Evolutionary conservation across 2,888 invertebrate species (phyloP).

Genomic region (Drosophila rubida): DNA sequence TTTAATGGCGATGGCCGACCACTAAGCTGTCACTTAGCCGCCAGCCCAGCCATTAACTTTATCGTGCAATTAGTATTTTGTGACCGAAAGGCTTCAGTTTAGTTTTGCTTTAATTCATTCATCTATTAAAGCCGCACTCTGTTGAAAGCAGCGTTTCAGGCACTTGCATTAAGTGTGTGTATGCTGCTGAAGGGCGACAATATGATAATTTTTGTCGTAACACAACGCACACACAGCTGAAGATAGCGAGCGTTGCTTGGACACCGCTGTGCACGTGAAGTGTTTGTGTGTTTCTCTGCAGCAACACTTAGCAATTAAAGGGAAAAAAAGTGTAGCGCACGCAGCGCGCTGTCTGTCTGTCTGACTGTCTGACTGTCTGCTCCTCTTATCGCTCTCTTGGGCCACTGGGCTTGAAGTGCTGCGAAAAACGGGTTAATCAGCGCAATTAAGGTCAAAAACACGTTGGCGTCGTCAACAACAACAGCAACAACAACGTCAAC

Average conservation of each 20-base stretch:
- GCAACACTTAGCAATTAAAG: slow-evolving; percentile 15
- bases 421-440: slow-evolving; percentile 78
- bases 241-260: slow-evolving; percentile 5
- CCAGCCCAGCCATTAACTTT: slow-evolving; percentile 15
- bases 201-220: slow-evolving; percentile 15
- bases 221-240: slow-evolving; percentile 7
- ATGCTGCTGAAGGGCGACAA: slow-evolving; percentile 8
- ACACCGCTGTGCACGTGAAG: slow-evolving; percentile 25
- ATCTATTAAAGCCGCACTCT: slow-evolving; percentile 5
- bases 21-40: slow-evolving; percentile 3
- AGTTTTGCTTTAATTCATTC: slow-evolving; percentile 10
- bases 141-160: neutral
- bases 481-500: slow-evolving; percentile 35
- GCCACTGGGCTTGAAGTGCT: slow-evolving; percentile 53
- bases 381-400: slow-evolving; percentile 37
- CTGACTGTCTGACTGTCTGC: slow-evolving; percentile 3
- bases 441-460: slow-evolving; percentile 79
- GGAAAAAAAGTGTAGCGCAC: slow-evolving; percentile 33
- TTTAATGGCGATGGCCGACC: slow-evolving; percentile 4
- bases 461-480: slow-evolving; percentile 60
- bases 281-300: neutral
- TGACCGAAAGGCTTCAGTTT: slow-evolving; percentile 20
- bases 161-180: slow-evolving; percentile 14
- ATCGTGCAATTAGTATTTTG: slow-evolving; percentile 34
- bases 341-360: slow-evolving; percentile 30